Conservation (phyloP, 2,888 invertebrate genomes). For the Himalopsyche anomala region DNA sequence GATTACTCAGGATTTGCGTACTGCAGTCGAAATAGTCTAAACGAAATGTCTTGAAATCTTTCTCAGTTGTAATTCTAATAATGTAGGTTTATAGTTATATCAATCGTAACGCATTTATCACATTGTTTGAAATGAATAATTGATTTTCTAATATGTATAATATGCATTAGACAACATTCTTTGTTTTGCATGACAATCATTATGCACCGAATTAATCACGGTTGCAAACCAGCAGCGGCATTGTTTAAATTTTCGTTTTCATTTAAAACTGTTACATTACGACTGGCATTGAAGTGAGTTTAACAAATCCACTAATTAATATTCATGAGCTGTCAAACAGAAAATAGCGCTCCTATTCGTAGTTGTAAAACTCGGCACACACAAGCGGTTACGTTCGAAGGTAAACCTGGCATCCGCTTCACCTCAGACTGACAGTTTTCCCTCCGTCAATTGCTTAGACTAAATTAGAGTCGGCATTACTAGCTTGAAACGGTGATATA, state of each 20-base stretch:
- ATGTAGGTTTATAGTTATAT: too few relatives aligned
- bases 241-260: constrained; percentile 2
- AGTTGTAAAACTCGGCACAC: constrained; percentile 27
- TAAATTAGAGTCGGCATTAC: neutral
- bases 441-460: neutral
- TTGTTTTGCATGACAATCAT: neutral
- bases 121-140: too few relatives aligned
- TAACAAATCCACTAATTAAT: constrained; percentile 8
- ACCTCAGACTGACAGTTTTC: constrained; percentile 9
- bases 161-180: neutral
- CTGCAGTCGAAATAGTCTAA: too few relatives aligned
- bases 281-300: neutral
- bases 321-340: constrained; percentile 21
- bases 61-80: too few relatives aligned
- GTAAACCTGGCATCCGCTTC: neutral
- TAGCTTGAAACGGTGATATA: too few relatives aligned
- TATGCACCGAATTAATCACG: neutral
- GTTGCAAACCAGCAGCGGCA: neutral
- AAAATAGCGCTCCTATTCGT: neutral
- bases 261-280: neutral
- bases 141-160: neutral
- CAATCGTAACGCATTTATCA: too few relatives aligned
- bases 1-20: too few relatives aligned
- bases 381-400: neutral
- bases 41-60: too few relatives aligned